phyloP scores from a whole-genome alignment of 1,140 invertebrate species.

The Pogonomyrmex californicus region DNA sequence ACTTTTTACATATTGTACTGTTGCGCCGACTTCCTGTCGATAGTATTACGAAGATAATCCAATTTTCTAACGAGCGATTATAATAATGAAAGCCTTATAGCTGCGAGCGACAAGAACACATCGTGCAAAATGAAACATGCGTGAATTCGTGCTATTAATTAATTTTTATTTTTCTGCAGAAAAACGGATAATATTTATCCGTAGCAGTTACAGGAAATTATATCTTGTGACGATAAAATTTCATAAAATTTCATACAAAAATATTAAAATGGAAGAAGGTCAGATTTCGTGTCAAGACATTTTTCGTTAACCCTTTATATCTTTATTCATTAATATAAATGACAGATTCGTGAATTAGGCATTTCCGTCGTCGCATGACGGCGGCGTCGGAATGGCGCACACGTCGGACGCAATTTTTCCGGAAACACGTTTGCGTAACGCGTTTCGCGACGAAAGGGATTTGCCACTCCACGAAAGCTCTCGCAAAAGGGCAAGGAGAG shows the following conservation, averaged over 20 bases:
- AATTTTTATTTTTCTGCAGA: background rate
- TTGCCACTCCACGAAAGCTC: slow-evolving; percentile 48
- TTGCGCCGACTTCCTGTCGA: background rate
- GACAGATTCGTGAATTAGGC: slow-evolving; percentile 6
- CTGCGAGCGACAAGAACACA: slow-evolving; percentile 16
- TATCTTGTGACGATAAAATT: background rate
- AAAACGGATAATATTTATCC: background rate
- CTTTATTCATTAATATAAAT: slow-evolving; percentile 7
- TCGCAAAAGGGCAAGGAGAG: slow-evolving; percentile 33
- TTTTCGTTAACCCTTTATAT: background rate
- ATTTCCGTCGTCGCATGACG: slow-evolving; percentile 4
- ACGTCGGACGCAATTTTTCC: slow-evolving; percentile 38
- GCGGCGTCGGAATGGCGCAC: slow-evolving; percentile 46
- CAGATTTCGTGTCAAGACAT: background rate
- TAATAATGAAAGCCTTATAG: slow-evolving; percentile 45
- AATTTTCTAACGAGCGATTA: slow-evolving; percentile 45
- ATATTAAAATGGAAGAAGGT: slow-evolving; percentile 2
- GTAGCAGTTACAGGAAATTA: background rate
- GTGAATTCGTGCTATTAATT: background rate
- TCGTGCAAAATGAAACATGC: background rate
- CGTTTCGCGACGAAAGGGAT: slow-evolving; percentile 55
- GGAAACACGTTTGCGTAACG: slow-evolving; percentile 46
- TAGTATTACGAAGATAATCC: slow-evolving; percentile 1
- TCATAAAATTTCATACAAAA: background rate
- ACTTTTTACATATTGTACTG: background rate